A percentile compares a stretch with the other conserved stretches of the same genome.
phyloP scores from a whole-genome alignment of 2,797 vertebrate species.

The Botia almorhae region DNA sequence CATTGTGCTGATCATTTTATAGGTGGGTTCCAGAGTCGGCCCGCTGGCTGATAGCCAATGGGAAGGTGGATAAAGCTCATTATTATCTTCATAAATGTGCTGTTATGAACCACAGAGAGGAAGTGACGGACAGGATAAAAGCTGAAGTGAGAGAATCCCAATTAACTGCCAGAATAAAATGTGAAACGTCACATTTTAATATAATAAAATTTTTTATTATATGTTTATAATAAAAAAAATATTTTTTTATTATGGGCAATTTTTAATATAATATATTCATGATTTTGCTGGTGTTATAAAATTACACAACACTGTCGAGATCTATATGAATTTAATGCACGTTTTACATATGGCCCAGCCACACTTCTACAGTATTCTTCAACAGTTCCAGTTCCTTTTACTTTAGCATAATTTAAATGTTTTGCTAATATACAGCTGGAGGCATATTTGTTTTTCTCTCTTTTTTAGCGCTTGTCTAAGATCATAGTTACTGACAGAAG shows the following conservation, averaged over 20 bases:
- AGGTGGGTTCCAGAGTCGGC: slow-evolving; percentile 70
- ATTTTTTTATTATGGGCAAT: too few species aligned
- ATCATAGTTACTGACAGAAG: slow-evolving; percentile 60
- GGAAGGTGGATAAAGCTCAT: slow-evolving; percentile 58
- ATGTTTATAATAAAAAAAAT: too few species aligned
- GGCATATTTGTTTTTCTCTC: not conserved
- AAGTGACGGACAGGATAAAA: slow-evolving; percentile 56
- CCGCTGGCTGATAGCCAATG: slow-evolving; percentile 65
- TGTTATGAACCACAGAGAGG: slow-evolving; percentile 69
- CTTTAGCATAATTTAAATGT: not conserved
- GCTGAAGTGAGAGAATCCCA: slow-evolving; percentile 68
- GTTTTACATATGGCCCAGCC: too few species aligned
- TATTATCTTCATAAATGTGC: slow-evolving; percentile 74
- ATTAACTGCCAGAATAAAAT: not conserved
- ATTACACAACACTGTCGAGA: too few species aligned
- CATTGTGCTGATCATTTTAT: not conserved
- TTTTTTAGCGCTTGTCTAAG: slow-evolving; percentile 47
- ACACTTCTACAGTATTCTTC: too few species aligned
- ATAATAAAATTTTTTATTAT: too few species aligned
- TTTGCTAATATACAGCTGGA: not conserved
- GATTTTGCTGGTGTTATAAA: too few species aligned
- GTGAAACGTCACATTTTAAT: too few species aligned
- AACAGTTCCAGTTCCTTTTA: not conserved
- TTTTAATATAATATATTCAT: too few species aligned
- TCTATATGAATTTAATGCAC: too few species aligned